These are phyloP conservation scores for Turritopsis rubra DNA, from an alignment of 30 jellyfish, hydroid and myxozoan genomes.

Conservation along the genomic window DNA sequence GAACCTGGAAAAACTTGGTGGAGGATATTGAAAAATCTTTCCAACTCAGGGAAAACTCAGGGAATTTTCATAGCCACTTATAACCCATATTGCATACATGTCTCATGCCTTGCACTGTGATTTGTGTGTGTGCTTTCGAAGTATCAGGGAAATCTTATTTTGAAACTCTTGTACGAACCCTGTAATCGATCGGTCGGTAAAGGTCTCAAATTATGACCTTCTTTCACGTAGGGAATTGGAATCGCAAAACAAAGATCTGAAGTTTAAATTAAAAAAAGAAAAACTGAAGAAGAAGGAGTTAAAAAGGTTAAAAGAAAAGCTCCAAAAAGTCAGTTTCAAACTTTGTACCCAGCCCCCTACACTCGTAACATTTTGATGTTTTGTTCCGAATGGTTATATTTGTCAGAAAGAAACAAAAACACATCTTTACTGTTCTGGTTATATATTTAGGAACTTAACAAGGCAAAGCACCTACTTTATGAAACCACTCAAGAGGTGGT, in stretches of 20 bases:
- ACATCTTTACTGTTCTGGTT: not conserved
- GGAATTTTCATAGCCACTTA: not conserved
- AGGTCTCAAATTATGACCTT: too few species aligned
- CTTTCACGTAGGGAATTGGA: slow-evolving; percentile 17
- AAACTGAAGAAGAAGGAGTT: slow-evolving; percentile 7
- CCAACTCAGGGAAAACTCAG: too few species aligned
- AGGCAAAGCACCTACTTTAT: slow-evolving; percentile 8
- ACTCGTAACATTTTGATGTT: not conserved
- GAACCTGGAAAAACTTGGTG: too few species aligned
- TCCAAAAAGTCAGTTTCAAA: slow-evolving; percentile 3
- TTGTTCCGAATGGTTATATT: not conserved
- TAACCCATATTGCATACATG: not conserved
- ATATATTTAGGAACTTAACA: slow-evolving; percentile 18
- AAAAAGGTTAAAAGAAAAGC: not conserved
- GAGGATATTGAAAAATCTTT: too few species aligned
- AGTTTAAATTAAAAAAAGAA: slow-evolving; percentile 16
- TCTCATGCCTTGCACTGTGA: not conserved
- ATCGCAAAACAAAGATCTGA: not conserved
- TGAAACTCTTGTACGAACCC: not conserved
- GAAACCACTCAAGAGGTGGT: slow-evolving; percentile 15
- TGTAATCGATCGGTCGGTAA: too few species aligned
- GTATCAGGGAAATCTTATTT: too few species aligned
- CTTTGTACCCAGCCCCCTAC: not conserved
- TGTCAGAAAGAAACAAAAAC: too few species aligned
- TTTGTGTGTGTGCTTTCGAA: not conserved